Evolutionary conservation across 35 echinoderm and acorn worm species (phyloP).

Genomic region (Lytechinus variegatus): DNA sequence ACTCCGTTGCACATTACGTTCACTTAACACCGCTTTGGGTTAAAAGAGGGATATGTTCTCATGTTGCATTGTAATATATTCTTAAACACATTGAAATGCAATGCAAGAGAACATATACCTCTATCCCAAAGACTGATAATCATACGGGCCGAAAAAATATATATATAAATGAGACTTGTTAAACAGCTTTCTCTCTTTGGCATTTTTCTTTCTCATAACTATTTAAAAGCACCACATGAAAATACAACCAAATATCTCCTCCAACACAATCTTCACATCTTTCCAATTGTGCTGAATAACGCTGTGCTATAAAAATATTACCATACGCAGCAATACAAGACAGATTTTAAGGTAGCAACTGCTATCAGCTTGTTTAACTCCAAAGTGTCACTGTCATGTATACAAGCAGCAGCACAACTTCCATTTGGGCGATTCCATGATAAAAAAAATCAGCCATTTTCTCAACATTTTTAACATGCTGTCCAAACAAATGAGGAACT

Average conservation of each 20-base stretch:
- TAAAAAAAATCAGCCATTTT: too few relatives aligned
- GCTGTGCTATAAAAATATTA: neutral
- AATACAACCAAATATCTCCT: neutral
- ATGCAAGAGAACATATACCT: neutral
- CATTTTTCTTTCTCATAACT: neutral
- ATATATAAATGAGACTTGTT: neutral
- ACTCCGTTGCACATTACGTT: neutral
- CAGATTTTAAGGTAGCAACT: neutral
- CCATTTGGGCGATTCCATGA: too few relatives aligned
- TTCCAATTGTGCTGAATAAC: neutral
- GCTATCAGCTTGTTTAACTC: too few relatives aligned
- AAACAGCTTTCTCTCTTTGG: neutral
- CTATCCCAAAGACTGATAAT: neutral
- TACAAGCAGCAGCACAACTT: too few relatives aligned
- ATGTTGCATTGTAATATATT: constrained; percentile 14
- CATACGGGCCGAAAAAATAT: neutral
- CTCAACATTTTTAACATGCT: too few relatives aligned
- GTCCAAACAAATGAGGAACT: too few relatives aligned
- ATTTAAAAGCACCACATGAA: neutral
- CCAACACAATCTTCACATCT: neutral
- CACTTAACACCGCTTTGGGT: neutral
- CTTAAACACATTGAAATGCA: neutral
- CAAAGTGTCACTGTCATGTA: too few relatives aligned
- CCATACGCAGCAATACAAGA: neutral
- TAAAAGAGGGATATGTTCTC: neutral